Conservation (phyloP, 2,888 invertebrate genomes). For the Parascotia fuliginaria region DNA sequence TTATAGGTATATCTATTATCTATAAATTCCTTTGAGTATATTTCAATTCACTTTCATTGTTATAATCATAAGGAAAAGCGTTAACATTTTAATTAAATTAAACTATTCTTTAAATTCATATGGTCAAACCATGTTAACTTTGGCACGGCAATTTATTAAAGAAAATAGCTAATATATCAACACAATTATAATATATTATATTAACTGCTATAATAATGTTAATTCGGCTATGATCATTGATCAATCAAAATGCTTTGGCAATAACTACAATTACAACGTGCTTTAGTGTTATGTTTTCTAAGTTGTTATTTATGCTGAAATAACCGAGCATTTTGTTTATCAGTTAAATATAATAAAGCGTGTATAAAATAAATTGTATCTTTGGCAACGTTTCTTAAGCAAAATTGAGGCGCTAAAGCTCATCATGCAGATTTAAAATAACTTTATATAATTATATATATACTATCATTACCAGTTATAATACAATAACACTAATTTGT, state of each 20-base stretch:
- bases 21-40: conserved; percentile 23
- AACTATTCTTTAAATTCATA: conserved; percentile 41
- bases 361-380: conserved; percentile 36
- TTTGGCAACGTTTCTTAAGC: conserved; percentile 59
- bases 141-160: conserved; percentile 65
- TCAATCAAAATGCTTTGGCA: conserved; percentile 25
- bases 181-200: conserved; percentile 25
- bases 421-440: conserved; percentile 37
- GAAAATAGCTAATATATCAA: conserved; percentile 40
- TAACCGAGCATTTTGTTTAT: conserved; percentile 18
- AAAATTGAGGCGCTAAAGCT: conserved; percentile 47
- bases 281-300: too few relatives aligned
- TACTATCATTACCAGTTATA: conserved; percentile 42
- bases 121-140: conserved; percentile 58
- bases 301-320: not conserved
- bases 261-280: too few relatives aligned
- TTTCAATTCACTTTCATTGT: conserved; percentile 33
- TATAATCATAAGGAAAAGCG: conserved; percentile 29
- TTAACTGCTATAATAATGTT: conserved; percentile 28
- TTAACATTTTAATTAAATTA: conserved; percentile 41
- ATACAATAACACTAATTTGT: conserved; percentile 47
- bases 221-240: conserved; percentile 39
- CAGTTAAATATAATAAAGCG: conserved; percentile 30
- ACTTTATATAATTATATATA: conserved; percentile 21
- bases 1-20: not conserved